Evolutionary conservation across 2,797 vertebrate species (phyloP).

Genomic region (Enteromius fasciolatus): DNA sequence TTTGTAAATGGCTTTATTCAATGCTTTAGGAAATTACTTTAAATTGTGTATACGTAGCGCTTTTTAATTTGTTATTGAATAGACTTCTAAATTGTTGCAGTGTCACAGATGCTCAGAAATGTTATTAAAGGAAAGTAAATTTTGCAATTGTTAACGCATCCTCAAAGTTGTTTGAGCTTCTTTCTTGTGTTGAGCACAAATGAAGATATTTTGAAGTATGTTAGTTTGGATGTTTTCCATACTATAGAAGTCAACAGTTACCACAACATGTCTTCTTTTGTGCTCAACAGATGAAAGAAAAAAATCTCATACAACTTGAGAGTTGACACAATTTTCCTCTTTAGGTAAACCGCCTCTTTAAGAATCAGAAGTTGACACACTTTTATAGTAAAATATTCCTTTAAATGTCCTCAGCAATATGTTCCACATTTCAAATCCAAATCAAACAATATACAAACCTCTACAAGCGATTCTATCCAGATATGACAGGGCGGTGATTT

Average conservation of each 20-base stretch:
- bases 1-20: conserved; percentile 41
- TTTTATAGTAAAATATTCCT: conserved; percentile 19
- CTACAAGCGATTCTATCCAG: conserved; percentile 32
- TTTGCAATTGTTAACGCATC: background rate
- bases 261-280: background rate
- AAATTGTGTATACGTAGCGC: conserved; percentile 9
- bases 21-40: conserved; percentile 2
- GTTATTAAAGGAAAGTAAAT: background rate
- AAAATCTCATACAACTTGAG: background rate
- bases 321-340: background rate
- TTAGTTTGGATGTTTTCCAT: background rate
- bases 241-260: background rate
- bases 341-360: background rate
- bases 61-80: background rate
- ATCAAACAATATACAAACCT: conserved; percentile 39
- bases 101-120: background rate
- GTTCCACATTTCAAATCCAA: conserved; percentile 29
- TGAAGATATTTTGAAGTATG: background rate
- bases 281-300: background rate
- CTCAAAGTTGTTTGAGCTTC: background rate
- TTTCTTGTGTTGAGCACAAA: background rate
- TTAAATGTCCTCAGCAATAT: background rate
- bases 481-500: conserved; percentile 44
- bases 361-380: background rate
- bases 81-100: background rate